These are phyloP conservation scores for Ochlodes sylvanus DNA, from an alignment of 2,888 invertebrate genomes.

Conservation along the genomic window DNA sequence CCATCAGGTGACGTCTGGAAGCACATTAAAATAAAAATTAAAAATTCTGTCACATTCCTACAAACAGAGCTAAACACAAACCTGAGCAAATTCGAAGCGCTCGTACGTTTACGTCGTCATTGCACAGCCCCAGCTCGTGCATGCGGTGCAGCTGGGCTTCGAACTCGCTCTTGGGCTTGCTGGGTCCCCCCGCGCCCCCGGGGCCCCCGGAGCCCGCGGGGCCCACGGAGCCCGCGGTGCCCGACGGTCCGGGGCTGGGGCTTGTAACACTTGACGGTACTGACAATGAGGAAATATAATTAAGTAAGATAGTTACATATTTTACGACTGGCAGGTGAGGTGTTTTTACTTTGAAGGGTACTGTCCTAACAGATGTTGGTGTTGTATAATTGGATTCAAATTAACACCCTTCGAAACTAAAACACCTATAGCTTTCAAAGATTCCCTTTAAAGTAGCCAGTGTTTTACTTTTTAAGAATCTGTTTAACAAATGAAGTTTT, in stretches of 20 bases:
- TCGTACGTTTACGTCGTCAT: slow-evolving; percentile 93
- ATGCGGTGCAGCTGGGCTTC: slow-evolving; percentile 89
- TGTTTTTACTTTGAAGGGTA: no score
- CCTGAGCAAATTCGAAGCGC: slow-evolving; percentile 90
- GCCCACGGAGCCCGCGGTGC: no score
- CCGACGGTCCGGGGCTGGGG: slow-evolving; percentile 55
- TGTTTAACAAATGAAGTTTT: no score
- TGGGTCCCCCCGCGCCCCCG: slow-evolving; percentile 2
- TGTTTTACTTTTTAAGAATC: no score
- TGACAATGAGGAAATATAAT: slow-evolving; percentile 53
- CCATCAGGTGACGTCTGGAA: no score
- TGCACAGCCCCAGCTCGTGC: slow-evolving; percentile 95
- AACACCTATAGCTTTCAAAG: no score
- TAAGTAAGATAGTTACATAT: background rate
- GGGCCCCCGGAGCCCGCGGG: background rate
- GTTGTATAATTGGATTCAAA: no score
- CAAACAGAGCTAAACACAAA: slow-evolving; percentile 41
- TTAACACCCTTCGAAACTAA: no score
- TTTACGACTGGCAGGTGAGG: background rate
- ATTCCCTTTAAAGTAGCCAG: no score
- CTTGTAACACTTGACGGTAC: background rate
- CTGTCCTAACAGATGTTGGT: no score
- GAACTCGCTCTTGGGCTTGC: slow-evolving; percentile 59
- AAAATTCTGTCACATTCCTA: no score
- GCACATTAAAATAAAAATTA: no score